phyloP scores from a whole-genome alignment of 1,140 invertebrate genomes.

The Amphibalanus amphitrite region DNA sequence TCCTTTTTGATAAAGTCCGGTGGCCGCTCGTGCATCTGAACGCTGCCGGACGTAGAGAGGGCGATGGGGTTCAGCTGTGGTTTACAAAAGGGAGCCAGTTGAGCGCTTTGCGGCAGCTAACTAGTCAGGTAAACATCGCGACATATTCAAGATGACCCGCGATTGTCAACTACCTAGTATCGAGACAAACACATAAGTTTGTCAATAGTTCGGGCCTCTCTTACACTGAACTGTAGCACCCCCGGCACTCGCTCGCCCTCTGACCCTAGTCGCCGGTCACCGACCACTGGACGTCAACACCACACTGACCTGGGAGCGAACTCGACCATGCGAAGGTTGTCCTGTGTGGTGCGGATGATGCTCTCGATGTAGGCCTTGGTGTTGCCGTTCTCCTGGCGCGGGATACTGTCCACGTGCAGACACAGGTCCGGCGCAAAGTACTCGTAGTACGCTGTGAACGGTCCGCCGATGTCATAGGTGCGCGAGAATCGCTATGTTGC shows the following conservation, averaged over 20 bases:
- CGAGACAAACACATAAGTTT: too few species aligned
- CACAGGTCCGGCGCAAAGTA: constrained; percentile 92
- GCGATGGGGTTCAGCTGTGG: too few species aligned
- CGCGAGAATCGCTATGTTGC: not conserved
- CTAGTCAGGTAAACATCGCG: too few species aligned
- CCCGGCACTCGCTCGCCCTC: too few species aligned
- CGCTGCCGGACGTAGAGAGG: constrained; percentile 31
- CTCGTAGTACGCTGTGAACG: constrained; percentile 80
- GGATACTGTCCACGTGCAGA: constrained; percentile 71
- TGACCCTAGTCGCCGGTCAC: too few species aligned
- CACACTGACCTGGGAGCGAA: constrained; percentile 45
- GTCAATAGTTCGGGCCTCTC: too few species aligned
- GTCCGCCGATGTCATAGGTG: not conserved
- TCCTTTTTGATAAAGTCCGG: constrained; percentile 37
- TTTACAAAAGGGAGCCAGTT: too few species aligned
- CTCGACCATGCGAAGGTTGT: constrained; percentile 75
- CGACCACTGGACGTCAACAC: too few species aligned
- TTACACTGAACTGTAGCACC: too few species aligned
- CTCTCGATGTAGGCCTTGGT: constrained; percentile 77
- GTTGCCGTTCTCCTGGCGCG: constrained; percentile 75
- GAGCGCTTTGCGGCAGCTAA: too few species aligned
- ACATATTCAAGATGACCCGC: too few species aligned
- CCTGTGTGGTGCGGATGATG: constrained; percentile 65
- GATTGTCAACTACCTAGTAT: too few species aligned
- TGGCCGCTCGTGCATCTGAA: constrained; percentile 87